Base-by-base conservation (phyloP, 2,888 invertebrate species). In the Ornithoptera priamus region DNA sequence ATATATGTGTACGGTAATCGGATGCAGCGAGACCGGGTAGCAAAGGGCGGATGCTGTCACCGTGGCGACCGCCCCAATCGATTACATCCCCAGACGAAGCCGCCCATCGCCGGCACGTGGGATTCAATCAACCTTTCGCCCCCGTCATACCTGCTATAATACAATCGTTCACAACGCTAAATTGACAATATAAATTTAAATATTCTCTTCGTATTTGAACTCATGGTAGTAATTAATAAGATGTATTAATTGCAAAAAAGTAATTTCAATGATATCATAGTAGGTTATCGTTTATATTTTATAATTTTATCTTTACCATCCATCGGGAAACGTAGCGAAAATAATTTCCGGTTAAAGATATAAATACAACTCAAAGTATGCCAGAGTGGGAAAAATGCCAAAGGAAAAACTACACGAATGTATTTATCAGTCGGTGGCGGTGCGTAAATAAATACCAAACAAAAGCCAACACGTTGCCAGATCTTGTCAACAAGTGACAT, bases 31-130 rank as follows among this genome's bases (percentile, higher is more conserved):
- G 67, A 8, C 64, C 62, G 70, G 66, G 67, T 36, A 56, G 60
- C 50, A 56, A 36, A 57, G 70, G 71, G 71, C 73, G 72, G 73
- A 73, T 71, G 71, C 69, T 72, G 74, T 72, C 73, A 67, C 77
- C 79, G 74, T 78, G 76, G 81, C 81, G 76, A 82, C 83, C 75
- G 72, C 72, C 74, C 74, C 77, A 77, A 85, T 85, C 81, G 84
- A 82, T 84, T 80, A 78, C 77, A 75, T 65, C 64, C 72, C 71
- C 67, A 72, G 68, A 67, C 71, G 65, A 65, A 58, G 24, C 65
- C 72, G 69, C 59, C 67, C 64, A 68, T 65, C 61, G 67, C 50
- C 69, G 62, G 67, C 66, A 70, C 70, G 64, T 67, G 61, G 61
- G 42, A 46, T 67, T n/a, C 22, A 42, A 62, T 67, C n/a, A 64